phyloP scores from a whole-genome alignment of 1,140 invertebrate species.

The Platyura marginata region DNA sequence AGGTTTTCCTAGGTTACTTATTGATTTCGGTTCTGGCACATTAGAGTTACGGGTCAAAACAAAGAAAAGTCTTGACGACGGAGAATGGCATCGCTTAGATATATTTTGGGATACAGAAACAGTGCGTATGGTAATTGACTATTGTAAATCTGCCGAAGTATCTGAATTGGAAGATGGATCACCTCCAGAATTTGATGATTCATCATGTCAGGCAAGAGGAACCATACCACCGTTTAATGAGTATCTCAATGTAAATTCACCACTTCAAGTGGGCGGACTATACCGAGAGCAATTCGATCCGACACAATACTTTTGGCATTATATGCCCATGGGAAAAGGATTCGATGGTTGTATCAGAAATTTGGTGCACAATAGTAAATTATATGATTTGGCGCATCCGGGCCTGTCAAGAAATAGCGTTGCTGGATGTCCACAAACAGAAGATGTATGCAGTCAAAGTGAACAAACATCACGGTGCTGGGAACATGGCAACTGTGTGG shows the following conservation, averaged over 20 bases:
- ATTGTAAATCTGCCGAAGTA: constrained; percentile 71
- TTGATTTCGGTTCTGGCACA: constrained; percentile 91
- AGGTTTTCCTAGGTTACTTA: constrained; percentile 72
- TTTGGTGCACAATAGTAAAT: constrained; percentile 85
- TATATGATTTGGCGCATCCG: constrained; percentile 82
- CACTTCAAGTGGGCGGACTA: constrained; percentile 81
- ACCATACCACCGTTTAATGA: constrained; percentile 88
- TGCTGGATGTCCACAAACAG: constrained; percentile 76
- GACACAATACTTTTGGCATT: constrained; percentile 66
- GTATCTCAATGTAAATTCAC: constrained; percentile 90
- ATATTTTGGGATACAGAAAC: constrained; percentile 89
- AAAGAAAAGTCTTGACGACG: constrained; percentile 71
- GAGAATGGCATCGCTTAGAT: constrained; percentile 90
- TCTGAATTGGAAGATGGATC: constrained; percentile 75
- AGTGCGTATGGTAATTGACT: constrained; percentile 80
- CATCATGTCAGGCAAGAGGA: constrained; percentile 71
- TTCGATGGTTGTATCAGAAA: constrained; percentile 94
- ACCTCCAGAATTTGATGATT: constrained; percentile 67
- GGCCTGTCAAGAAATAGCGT: constrained; percentile 66
- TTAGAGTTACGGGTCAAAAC: constrained; percentile 77
- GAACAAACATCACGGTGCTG: constrained; percentile 66
- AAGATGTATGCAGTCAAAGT: constrained; percentile 66
- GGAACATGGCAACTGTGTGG: constrained; percentile 87
- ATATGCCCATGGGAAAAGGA: constrained; percentile 68
- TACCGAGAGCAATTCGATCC: constrained; percentile 75